Percentiles rank a stretch among this genome's conserved stretches.
These are phyloP conservation scores for Drosophila sucinea DNA, from an alignment of 1,140 invertebrate genomes.

Conservation along the genomic window DNA sequence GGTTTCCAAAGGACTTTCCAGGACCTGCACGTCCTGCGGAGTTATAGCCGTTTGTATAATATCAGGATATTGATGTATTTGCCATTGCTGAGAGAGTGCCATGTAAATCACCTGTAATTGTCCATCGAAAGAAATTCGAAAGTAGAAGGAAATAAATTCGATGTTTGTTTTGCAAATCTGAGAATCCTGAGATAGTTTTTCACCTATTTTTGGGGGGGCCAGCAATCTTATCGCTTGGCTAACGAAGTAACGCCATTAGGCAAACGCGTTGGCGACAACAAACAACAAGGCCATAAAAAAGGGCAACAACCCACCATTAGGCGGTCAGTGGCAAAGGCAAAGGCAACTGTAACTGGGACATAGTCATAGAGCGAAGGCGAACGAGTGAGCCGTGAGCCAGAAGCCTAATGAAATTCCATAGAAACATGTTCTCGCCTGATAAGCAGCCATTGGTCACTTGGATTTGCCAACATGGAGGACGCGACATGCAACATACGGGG, in stretches of 20 bases:
- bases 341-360: not conserved
- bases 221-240: conserved; percentile 72
- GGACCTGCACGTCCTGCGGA: no score
- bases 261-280: conserved; percentile 54
- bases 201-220: not conserved
- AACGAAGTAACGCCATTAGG: conserved; percentile 80
- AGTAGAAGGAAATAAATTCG: not conserved
- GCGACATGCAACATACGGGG: conserved; percentile 56
- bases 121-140: not conserved
- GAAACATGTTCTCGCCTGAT: conserved; percentile 83
- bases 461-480: conserved; percentile 36
- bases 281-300: conserved; percentile 62
- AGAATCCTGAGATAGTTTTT: not conserved
- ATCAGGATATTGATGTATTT: no score
- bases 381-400: conserved; percentile 14
- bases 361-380: not conserved
- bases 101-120: no score
- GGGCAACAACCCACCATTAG: conserved; percentile 67
- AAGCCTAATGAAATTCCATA: conserved; percentile 80
- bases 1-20: no score
- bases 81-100: no score
- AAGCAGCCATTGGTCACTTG: conserved; percentile 77
- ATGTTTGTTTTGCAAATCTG: not conserved
- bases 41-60: no score
- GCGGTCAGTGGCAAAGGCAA: conserved; percentile 5